phyloP scores from a whole-genome alignment of 2,797 vertebrate species.

The Takifugu rubripes region DNA sequence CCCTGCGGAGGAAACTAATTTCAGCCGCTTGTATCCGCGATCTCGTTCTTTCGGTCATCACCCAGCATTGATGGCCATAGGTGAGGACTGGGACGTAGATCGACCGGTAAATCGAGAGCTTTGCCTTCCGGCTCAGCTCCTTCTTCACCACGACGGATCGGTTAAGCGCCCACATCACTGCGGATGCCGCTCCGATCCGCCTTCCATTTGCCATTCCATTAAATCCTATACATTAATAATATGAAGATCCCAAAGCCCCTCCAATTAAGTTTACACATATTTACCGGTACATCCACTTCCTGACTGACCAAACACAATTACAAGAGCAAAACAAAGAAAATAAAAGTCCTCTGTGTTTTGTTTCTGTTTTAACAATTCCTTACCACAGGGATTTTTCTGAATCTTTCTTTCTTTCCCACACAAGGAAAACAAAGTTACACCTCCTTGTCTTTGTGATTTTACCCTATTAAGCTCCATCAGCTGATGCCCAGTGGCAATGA shows the following conservation, averaged over 20 bases:
- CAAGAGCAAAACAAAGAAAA: constrained; percentile 35
- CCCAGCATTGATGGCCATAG: too few species aligned
- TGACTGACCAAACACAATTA: constrained; percentile 46
- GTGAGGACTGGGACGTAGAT: too few species aligned
- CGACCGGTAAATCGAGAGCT: too few species aligned
- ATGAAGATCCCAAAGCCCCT: constrained; percentile 30
- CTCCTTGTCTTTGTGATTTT: constrained; percentile 60
- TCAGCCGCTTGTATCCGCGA: too few species aligned
- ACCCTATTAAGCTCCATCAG: constrained; percentile 52
- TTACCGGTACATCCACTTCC: constrained; percentile 27
- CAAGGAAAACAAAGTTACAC: constrained; percentile 51
- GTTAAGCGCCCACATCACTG: too few species aligned
- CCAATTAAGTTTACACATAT: constrained; percentile 11
- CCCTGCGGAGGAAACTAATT: too few species aligned
- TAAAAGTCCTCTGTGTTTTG: constrained; percentile 20
- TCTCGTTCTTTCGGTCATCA: too few species aligned
- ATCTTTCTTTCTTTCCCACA: constrained; percentile 6
- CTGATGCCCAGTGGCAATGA: constrained; percentile 53
- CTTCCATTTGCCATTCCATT: constrained; percentile 8
- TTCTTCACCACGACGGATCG: too few species aligned
- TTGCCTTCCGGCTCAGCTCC: too few species aligned
- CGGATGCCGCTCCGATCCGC: too few species aligned
- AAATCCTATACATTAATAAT: constrained; percentile 39
- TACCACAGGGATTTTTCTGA: constrained; percentile 13
- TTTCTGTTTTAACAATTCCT: constrained; percentile 27